Evolutionary conservation across 2,888 invertebrate genomes (phyloP).

Genomic region (Cacoxenus indagator): DNA sequence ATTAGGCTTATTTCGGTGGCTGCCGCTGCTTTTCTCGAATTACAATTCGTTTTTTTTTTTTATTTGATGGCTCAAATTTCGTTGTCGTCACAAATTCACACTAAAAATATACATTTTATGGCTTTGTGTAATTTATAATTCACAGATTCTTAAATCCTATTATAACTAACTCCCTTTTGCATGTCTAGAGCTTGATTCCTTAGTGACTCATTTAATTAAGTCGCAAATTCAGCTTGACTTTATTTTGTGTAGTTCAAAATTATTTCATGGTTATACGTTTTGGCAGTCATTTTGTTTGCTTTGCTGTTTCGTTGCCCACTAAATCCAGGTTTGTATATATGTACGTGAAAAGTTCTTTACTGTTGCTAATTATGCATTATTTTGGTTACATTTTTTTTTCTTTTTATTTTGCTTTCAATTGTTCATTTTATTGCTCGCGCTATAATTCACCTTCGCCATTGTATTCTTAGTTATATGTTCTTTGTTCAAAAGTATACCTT

Average conservation of each 20-base stretch:
- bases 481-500: not conserved
- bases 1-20: not conserved
- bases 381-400: conserved; percentile 1
- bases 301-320: not conserved
- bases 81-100: not conserved
- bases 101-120: conserved; percentile 4
- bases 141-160: not conserved
- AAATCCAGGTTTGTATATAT: conserved; percentile 1
- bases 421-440: not conserved
- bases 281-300: not conserved
- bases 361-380: conserved; percentile 54
- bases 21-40: not conserved
- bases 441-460: not conserved
- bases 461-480: not conserved
- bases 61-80: not conserved
- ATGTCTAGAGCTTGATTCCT: not conserved
- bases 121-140: not conserved
- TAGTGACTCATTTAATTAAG: conserved; percentile 4
- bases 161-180: not conserved
- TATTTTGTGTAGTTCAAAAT: not conserved
- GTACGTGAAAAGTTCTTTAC: conserved; percentile 53
- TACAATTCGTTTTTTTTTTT: not conserved
- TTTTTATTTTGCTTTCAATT: no score
- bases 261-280: not conserved
- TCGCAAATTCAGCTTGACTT: not conserved